Conservation (phyloP, 2,888 invertebrate genomes). For the Coenonympha glycerion region DNA sequence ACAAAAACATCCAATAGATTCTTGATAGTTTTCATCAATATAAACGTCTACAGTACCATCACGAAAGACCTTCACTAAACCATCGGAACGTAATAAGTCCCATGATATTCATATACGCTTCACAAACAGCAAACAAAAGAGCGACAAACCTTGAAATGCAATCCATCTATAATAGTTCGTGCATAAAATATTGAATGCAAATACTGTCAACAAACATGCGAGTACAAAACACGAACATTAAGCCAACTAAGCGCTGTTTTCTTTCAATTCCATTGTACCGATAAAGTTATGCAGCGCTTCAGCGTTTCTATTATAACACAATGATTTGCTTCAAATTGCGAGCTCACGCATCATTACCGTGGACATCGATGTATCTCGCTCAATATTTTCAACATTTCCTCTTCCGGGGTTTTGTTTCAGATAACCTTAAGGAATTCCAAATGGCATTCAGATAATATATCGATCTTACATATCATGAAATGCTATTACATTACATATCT, state of each 20-base stretch:
- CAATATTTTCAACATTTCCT: constrained; percentile 30
- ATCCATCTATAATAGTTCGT: constrained; percentile 15
- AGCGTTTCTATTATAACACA: constrained; percentile 14
- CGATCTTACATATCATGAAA: too few species aligned
- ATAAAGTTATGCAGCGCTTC: constrained; percentile 1
- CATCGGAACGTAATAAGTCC: not conserved
- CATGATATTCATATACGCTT: not conserved
- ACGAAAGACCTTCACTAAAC: constrained; percentile 1
- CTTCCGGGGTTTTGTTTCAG: constrained; percentile 27
- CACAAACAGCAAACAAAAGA: too few species aligned
- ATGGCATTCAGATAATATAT: not conserved
- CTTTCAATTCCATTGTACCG: not conserved
- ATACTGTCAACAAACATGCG: constrained; percentile 11
- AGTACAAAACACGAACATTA: not conserved
- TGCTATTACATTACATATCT: too few species aligned
- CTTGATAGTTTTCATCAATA: not conserved
- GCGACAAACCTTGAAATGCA: constrained; percentile 12
- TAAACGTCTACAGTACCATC: not conserved
- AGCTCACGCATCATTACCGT: constrained; percentile 32
- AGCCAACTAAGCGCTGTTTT: constrained; percentile 2
- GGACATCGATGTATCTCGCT: constrained; percentile 27
- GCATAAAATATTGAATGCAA: constrained; percentile 11
- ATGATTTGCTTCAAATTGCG: constrained; percentile 32
- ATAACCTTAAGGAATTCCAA: not conserved
- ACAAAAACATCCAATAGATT: not conserved